Conservation (phyloP, 2,797 vertebrate genomes). For the Propithecus perrieri region DNA sequence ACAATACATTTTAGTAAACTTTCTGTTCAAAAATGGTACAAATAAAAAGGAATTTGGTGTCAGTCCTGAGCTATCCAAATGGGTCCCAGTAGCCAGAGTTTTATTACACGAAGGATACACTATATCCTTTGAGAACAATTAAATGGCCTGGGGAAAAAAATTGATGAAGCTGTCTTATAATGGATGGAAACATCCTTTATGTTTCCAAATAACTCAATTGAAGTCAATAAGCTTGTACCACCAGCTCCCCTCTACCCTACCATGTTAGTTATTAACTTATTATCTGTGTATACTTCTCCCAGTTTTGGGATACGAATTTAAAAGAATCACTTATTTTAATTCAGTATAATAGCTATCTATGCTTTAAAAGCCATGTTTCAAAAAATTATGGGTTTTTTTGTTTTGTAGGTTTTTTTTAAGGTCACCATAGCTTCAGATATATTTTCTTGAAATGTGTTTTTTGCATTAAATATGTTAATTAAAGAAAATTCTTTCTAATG, state of each 20-base stretch:
- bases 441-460: slow-evolving; percentile 26
- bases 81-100: background rate
- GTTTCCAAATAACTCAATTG: background rate
- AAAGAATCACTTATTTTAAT: background rate
- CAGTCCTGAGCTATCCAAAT: background rate
- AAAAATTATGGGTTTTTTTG: background rate
- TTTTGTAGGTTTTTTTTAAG: background rate
- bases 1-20: background rate
- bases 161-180: background rate
- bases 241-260: background rate
- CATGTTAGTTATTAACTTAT: fast-evolving
- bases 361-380: slow-evolving; percentile 4
- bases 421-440: background rate
- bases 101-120: background rate
- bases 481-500: slow-evolving; percentile 20
- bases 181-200: no score
- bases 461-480: background rate
- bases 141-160: background rate
- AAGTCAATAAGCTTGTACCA: fast-evolving
- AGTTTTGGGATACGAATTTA: background rate
- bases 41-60: background rate
- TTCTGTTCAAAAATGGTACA: background rate
- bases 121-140: background rate
- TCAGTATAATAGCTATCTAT: background rate
- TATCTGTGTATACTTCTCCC: fast-evolving